Evolutionary conservation across 2,797 vertebrate genomes (phyloP).

Genomic region (Hylomyscus alleni): DNA sequence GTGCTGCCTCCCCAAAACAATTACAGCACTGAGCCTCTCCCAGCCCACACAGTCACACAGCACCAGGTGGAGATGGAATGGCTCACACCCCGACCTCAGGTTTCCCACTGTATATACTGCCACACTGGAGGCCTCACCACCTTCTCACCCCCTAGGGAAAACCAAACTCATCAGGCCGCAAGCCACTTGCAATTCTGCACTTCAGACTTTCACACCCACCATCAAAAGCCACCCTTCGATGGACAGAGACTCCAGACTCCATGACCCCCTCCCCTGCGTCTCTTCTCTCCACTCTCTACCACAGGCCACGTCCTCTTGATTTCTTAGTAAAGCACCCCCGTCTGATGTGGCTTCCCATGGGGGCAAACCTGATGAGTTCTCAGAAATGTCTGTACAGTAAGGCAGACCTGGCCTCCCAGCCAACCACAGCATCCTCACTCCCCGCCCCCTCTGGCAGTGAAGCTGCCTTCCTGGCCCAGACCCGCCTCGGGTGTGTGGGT

Average conservation of each 20-base stretch:
- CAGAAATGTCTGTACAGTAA: conserved; percentile 86
- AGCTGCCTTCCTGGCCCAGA: conserved; percentile 5
- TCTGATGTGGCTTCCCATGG: conserved; percentile 55
- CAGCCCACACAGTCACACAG: not conserved
- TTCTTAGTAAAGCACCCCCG: conserved; percentile 83
- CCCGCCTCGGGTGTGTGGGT: not conserved
- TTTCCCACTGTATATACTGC: conserved; percentile 27
- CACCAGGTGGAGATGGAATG: not conserved
- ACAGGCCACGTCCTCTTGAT: conserved; percentile 82
- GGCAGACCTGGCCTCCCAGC: conserved; percentile 64
- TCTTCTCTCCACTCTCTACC: conserved; percentile 67
- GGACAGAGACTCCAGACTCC: not conserved
- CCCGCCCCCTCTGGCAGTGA: not conserved
- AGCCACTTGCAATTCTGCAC: conserved; percentile 16
- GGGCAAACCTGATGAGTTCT: conserved; percentile 82
- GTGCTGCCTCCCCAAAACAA: not conserved
- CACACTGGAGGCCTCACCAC: not conserved
- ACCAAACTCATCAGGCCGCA: not conserved
- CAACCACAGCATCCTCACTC: conserved; percentile 74
- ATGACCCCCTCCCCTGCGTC: not conserved
- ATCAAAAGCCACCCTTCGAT: conserved; percentile 50
- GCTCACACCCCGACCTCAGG: not conserved
- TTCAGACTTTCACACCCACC: conserved; percentile 40
- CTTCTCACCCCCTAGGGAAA: conserved; percentile 29
- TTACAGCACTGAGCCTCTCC: not conserved